Base-by-base conservation (phyloP, 2,888 invertebrate genomes). In the Caenorhabditis zanzibari region DNA sequence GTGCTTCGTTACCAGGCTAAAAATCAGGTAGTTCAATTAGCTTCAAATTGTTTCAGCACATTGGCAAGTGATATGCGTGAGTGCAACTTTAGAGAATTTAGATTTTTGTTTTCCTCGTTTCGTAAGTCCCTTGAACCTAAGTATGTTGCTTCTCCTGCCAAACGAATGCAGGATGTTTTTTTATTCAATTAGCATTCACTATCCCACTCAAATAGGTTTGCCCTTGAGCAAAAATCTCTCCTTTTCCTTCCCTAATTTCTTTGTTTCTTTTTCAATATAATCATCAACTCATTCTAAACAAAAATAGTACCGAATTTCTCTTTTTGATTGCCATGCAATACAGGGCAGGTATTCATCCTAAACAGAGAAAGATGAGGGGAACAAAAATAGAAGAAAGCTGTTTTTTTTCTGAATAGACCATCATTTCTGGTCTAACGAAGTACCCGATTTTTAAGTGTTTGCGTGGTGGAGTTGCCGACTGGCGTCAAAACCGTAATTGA, bases 361-460 rank as follows among this genome's bases (percentile, higher is more conserved):
- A 49, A 14, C 16, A 19, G 44, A 44, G 44, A 41, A 56, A 24
- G 41, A 56, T 3, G 32, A 63, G 10, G 24, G 7, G 28, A 35
- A 32, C n/a, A n/a, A 35, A 58, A 47, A 66, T 19, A 66, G 22
- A 66, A 38, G 32, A 16, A 47, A 58, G 71, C 56, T 58, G 58
- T 71, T 56, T 38, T 71, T 56, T 38, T 71, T 58, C 44, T 26
- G 35, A 38, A 38, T 22, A 41, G 32, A 61, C 24, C 26, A 68
- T 63, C n/a, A 19, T 19, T 56, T 44, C 71, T 59, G 61, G 69
- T 26, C 32, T 79, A 73, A 66, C 80, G 56, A 74, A 80, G 73
- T 74, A 73, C 80, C 73, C 74, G 26, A 66, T 74, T 69, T 59
- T 81, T 69, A 56, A 74, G 81, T 81, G 61, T 81, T 75, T 81